Conservation (phyloP, 2,113 vertebrate species). For the Istiophorus platypterus region DNA sequence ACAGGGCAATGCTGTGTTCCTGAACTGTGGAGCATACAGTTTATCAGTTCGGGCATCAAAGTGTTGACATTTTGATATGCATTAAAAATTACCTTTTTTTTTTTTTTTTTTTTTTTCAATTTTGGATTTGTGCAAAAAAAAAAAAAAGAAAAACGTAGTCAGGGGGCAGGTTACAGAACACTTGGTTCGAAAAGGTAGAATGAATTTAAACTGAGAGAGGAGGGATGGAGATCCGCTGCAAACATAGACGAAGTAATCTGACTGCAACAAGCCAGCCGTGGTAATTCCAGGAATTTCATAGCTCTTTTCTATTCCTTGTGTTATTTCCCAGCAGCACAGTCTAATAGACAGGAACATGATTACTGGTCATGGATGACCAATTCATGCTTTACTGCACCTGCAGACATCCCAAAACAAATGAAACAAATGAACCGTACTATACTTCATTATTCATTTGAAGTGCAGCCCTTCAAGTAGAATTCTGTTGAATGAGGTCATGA, state of each 20-base stretch:
- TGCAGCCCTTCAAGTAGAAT: constrained; percentile 2
- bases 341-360: constrained; percentile 60
- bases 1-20: constrained; percentile 28
- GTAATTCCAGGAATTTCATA: constrained; percentile 69
- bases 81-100: constrained; percentile 31
- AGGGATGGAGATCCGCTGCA: constrained; percentile 51
- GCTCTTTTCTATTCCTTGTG: constrained; percentile 59
- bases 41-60: constrained; percentile 54
- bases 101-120: constrained; percentile 7
- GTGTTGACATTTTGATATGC: constrained; percentile 64
- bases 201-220: constrained; percentile 52
- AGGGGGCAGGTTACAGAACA: constrained; percentile 48
- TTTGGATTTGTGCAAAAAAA: constrained; percentile 29
- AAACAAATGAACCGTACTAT: constrained; percentile 27
- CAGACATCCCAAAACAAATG: constrained; percentile 47
- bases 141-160: constrained; percentile 27
- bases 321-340: constrained; percentile 69
- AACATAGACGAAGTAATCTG: constrained; percentile 80
- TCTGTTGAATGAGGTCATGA: constrained; percentile 13
- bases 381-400: constrained; percentile 57
- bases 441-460: constrained; percentile 32
- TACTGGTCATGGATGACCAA: constrained; percentile 67
- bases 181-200: constrained; percentile 68
- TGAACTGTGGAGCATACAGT: constrained; percentile 45
- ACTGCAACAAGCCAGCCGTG: constrained; percentile 71